Evolutionary conservation across 2,888 invertebrate genomes (phyloP).

Genomic region (Drosophila nigricruria): DNA sequence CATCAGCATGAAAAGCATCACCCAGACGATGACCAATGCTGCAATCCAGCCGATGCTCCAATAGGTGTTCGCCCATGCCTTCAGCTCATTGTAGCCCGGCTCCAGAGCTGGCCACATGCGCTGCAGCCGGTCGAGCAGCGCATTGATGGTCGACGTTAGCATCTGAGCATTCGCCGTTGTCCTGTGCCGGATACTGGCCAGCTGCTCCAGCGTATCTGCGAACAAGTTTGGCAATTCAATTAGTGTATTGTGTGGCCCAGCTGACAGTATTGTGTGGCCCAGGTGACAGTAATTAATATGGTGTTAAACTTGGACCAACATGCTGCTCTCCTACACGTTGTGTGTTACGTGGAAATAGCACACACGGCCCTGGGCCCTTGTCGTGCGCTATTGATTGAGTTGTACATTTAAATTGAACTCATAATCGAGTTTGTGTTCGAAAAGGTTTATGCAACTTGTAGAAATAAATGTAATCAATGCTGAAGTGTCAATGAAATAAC

Average conservation of each 20-base stretch:
- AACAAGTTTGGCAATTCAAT: slow-evolving; percentile 61
- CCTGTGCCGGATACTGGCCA: slow-evolving; percentile 84
- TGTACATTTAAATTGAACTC: slow-evolving; percentile 63
- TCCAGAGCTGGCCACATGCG: slow-evolving; percentile 81
- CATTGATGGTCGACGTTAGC: slow-evolving; percentile 83
- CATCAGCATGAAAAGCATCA: slow-evolving; percentile 83
- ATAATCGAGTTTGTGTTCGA: slow-evolving; percentile 51
- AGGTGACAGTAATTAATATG: slow-evolving; percentile 70
- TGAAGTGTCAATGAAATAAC: slow-evolving; percentile 9
- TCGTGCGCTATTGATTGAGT: slow-evolving; percentile 62
- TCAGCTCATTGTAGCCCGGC: slow-evolving; percentile 80
- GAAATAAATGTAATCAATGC: slow-evolving; percentile 1
- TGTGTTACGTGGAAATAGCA: too few species aligned
- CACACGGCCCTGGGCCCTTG: not conserved
- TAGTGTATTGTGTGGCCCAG: slow-evolving; percentile 43
- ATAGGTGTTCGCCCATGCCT: slow-evolving; percentile 81
- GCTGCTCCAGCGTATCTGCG: slow-evolving; percentile 84
- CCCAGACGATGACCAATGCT: slow-evolving; percentile 83
- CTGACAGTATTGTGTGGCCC: slow-evolving; percentile 44
- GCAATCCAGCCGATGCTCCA: slow-evolving; percentile 84
- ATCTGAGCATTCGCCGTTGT: slow-evolving; percentile 84
- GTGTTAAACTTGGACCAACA: slow-evolving; percentile 46
- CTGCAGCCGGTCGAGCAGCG: slow-evolving; percentile 81
- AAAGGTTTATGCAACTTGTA: slow-evolving; percentile 5
- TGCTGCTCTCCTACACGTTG: too few species aligned